Base-by-base conservation (phyloP, 2,797 vertebrate genomes). In the Myotis planiceps region DNA sequence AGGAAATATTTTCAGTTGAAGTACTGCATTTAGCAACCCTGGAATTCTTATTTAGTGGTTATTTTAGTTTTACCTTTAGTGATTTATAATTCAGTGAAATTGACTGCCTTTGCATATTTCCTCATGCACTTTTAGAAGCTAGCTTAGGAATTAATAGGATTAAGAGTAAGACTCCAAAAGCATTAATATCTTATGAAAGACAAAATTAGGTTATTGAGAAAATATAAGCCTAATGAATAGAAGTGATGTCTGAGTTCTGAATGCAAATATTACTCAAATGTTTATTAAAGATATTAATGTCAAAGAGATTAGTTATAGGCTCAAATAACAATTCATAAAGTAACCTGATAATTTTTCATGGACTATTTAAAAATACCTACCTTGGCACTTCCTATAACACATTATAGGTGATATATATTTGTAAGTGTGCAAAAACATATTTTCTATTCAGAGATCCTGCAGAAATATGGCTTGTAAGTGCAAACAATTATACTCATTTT, bases 201-300 rank as follows among this genome's bases (percentile, higher is more conserved):
- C 90, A 97, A 97, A 97, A 97, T 97, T 97, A 96, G 76, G 85
- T 96, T 97, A 96, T 93, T 96, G 96, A 95, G 90, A 96, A 96
- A 96, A 92, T 83, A 92, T n/a, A 91, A 96, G 66, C 49, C 71
- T 90, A 95, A 76, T 95, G 88, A 97, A 96, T 81, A 92, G 88
- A 84, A 53, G 83, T 87, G 42, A 90, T 81, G 45, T 93, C 92
- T 96, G 85, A 32, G 82, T 95, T 96, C 75, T 78, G 88, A 95
- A 87, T 95, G 71, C 69, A 95, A 60, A 68, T 84, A 65, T 81
- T 87, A 45, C 90, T 90, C 71, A 95, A 88, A 89, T 95, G 92
- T 97, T 97, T 96, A 93, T 92, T 95, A 93, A 93, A 76, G 74
- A 92, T 94, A 86, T 92, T 95, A 95, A 94, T 94, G 90, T 97